Percentiles rank a stretch among this genome's conserved stretches.
Evolutionary conservation across 2,888 invertebrate species (phyloP).

Genomic region (Heliothis peltigera): DNA sequence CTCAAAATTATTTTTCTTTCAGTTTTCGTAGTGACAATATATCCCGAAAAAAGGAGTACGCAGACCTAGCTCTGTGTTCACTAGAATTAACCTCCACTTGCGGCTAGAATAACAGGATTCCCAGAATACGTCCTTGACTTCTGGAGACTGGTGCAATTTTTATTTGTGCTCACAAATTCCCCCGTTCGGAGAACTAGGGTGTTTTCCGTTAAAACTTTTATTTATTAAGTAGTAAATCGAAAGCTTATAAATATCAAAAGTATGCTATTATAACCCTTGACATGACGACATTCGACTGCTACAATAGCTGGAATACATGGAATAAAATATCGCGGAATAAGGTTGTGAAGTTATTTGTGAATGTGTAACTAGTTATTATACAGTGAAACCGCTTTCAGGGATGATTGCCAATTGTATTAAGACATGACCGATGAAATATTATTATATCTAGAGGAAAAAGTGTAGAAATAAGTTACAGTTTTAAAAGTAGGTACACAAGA

Average conservation of each 20-base stretch:
- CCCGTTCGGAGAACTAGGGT: no score
- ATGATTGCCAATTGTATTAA: conserved; percentile 24
- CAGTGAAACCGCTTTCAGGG: conserved; percentile 27
- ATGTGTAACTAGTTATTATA: conserved; percentile 21
- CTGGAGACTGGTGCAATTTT: conserved; percentile 5
- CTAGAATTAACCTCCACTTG: conserved; percentile 1
- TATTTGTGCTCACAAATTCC: conserved; percentile 11
- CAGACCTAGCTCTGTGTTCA: no score
- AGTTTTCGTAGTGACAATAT: no score
- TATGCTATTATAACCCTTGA: conserved; percentile 43
- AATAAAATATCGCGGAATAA: conserved; percentile 38
- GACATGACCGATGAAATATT: conserved; percentile 3
- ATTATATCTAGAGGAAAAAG: conserved; percentile 5
- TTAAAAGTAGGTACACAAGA: neutral
- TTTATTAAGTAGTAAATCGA: conserved; percentile 1
- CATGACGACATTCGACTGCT: conserved; percentile 30
- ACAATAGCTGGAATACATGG: conserved; percentile 32
- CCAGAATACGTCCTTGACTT: neutral
- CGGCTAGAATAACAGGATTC: conserved; percentile 6
- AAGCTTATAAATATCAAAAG: conserved; percentile 20
- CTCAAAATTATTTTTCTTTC: no score
- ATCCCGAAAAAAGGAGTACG: no score
- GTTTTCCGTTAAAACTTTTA: no score
- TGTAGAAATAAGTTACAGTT: conserved; percentile 3
- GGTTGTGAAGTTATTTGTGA: conserved; percentile 25